Evolutionary conservation across 1,140 invertebrate species (phyloP).

Genomic region (Odontomachus brunneus): DNA sequence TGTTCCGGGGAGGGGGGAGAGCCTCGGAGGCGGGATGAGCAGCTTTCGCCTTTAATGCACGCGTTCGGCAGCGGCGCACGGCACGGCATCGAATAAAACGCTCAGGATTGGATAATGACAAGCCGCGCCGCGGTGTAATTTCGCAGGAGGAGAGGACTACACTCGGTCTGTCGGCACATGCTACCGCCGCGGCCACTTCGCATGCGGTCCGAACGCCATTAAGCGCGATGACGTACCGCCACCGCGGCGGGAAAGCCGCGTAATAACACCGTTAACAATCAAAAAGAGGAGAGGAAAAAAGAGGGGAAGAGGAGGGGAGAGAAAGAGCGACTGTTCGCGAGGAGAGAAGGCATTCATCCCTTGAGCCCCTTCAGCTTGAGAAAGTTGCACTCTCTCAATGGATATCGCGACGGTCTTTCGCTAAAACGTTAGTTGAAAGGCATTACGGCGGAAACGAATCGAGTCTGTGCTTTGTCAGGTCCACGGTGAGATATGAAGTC

Average conservation of each 20-base stretch:
- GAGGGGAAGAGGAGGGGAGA: not conserved
- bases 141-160: slow-evolving; percentile 51
- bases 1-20: not conserved
- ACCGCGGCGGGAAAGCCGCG: not conserved
- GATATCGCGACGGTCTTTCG: too few relatives aligned
- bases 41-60: slow-evolving; percentile 45
- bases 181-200: slow-evolving; percentile 10
- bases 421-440: too few relatives aligned
- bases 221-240: slow-evolving; percentile 49
- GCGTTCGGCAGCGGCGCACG: slow-evolving; percentile 28
- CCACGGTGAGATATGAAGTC: too few relatives aligned
- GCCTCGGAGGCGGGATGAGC: slow-evolving; percentile 11
- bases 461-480: too few relatives aligned
- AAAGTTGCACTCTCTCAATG: slow-evolving; percentile 27
- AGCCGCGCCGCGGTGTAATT: slow-evolving; percentile 59
- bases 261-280: slow-evolving; percentile 47
- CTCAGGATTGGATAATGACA: slow-evolving; percentile 64
- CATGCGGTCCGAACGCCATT: slow-evolving; percentile 30
- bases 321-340: too few relatives aligned
- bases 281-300: not conserved
- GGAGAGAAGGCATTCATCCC: not conserved
- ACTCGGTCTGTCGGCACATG: slow-evolving; percentile 54
- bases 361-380: not conserved
- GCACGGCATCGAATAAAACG: slow-evolving; percentile 47
- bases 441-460: too few relatives aligned